Conservation (phyloP, 2,113 vertebrate species). For the Pseudopipra pipra region DNA sequence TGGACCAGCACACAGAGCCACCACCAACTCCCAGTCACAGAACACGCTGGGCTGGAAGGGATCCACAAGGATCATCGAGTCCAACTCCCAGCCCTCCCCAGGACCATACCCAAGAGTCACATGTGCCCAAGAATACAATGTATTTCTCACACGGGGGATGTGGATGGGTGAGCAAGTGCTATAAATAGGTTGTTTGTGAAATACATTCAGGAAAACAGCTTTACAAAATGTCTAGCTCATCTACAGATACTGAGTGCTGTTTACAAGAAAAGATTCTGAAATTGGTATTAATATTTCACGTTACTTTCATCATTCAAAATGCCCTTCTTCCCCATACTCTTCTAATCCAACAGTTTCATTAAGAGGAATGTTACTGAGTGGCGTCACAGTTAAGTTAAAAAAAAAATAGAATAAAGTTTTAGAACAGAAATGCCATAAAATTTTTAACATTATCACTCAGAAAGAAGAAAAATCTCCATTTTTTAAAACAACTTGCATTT, state of each 20-base stretch:
- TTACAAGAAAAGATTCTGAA: neutral
- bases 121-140: fast-evolving
- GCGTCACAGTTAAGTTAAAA: neutral
- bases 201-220: neutral
- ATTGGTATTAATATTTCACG: neutral
- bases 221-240: neutral
- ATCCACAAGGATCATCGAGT: neutral
- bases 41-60: neutral
- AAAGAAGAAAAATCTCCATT: neutral
- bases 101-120: neutral
- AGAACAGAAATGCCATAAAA: neutral
- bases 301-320: neutral
- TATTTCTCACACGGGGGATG: fast-evolving
- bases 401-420: neutral
- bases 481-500: neutral
- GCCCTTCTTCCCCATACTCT: neutral
- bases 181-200: neutral
- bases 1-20: neutral
- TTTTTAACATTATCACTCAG: neutral
- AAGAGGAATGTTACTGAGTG: neutral
- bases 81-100: neutral
- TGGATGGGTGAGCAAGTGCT: fast-evolving
- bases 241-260: neutral
- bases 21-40: neutral
- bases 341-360: neutral